A percentile compares a stretch with the other conserved stretches of the same genome.
Conservation (phyloP, 2,888 invertebrate genomes). For the Palloptera scutellata region DNA sequence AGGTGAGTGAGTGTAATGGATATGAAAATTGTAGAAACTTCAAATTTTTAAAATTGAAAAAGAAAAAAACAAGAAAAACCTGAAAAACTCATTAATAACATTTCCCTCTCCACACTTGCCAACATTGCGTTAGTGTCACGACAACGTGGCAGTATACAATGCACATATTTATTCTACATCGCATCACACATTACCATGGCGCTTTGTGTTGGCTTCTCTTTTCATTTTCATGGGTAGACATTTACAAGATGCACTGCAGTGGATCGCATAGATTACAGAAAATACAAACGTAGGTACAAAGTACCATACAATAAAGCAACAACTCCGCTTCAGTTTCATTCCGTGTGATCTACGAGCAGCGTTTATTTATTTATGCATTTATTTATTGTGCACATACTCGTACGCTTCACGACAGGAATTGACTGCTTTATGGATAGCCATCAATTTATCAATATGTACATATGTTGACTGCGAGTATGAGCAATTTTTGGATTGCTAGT, state of each 20-base stretch:
- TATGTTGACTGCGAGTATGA: no score
- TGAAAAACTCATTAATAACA: no score
- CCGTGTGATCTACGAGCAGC: slow-evolving; percentile 32
- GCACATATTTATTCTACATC: no score
- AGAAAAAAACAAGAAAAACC: no score
- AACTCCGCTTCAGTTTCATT: slow-evolving; percentile 3
- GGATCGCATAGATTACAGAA: not conserved
- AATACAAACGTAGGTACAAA: not conserved
- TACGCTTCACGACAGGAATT: slow-evolving; percentile 38
- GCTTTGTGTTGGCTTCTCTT: not conserved
- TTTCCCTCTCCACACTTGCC: no score
- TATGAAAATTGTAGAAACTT: no score
- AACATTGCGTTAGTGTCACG: no score
- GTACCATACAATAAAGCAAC: not conserved
- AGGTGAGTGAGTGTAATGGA: no score
- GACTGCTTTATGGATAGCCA: slow-evolving; percentile 40
- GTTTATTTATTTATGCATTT: slow-evolving; percentile 38
- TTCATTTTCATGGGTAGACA: not conserved
- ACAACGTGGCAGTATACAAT: no score
- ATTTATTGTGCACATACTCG: slow-evolving; percentile 19
- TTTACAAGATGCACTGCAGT: slow-evolving; percentile 1
- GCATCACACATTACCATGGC: not conserved
- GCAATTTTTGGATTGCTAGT: slow-evolving; percentile 32
- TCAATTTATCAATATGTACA: slow-evolving; percentile 35
- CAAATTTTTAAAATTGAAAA: no score